Percentiles rank a stretch among this genome's conserved stretches.
phyloP scores from a whole-genome alignment of 2,888 invertebrate species.

The Eupithecia exiguata region DNA sequence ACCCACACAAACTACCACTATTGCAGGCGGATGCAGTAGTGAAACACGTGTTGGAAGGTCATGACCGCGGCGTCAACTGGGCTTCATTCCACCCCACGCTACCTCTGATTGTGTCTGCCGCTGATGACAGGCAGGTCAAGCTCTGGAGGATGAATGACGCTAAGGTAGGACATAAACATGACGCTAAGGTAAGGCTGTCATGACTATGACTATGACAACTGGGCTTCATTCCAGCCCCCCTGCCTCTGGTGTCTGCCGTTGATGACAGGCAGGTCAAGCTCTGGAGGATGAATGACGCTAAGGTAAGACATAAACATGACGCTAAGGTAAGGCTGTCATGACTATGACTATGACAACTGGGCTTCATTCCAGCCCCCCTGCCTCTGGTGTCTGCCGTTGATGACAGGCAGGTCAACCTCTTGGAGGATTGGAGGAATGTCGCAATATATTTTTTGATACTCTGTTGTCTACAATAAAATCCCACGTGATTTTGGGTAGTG shows the following conservation, averaged over 20 bases:
- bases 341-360: slow-evolving; percentile 87
- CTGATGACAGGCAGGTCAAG: slow-evolving; percentile 98
- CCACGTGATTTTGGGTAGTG: too few relatives aligned
- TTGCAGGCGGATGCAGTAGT: slow-evolving; percentile 94
- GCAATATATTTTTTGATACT: too few relatives aligned
- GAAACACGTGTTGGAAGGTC: slow-evolving; percentile 95
- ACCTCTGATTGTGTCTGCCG: slow-evolving; percentile 97
- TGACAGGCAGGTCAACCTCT: slow-evolving; percentile 97
- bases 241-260: slow-evolving; percentile 98
- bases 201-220: slow-evolving; percentile 83
- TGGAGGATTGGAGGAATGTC: slow-evolving; percentile 99
- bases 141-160: slow-evolving; percentile 99
- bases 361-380: slow-evolving; percentile 97
- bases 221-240: slow-evolving; percentile 98
- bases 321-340: slow-evolving; percentile 61
- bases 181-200: too few relatives aligned
- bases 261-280: slow-evolving; percentile 98
- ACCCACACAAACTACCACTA: not conserved
- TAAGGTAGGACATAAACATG: slow-evolving; percentile 79
- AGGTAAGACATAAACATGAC: slow-evolving; percentile 88
- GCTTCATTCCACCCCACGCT: slow-evolving; percentile 97
- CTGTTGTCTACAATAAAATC: too few relatives aligned
- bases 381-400: slow-evolving; percentile 99
- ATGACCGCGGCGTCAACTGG: slow-evolving; percentile 99
- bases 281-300: slow-evolving; percentile 99